Evolutionary conservation across 2,113 vertebrate genomes (phyloP).

Genomic region (Pantherophis guttatus): DNA sequence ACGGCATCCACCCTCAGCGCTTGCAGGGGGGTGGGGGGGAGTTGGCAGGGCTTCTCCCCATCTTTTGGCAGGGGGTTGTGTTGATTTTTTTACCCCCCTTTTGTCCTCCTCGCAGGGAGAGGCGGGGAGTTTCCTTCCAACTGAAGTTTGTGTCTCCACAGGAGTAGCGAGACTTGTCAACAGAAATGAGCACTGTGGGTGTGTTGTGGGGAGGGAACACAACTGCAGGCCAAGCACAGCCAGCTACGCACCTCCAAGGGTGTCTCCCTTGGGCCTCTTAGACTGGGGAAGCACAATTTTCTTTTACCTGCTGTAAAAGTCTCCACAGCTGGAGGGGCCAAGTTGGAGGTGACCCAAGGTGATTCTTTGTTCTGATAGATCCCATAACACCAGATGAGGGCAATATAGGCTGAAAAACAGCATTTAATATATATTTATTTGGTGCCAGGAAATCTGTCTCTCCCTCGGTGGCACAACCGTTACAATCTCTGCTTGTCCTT

Average conservation of each 20-base stretch:
- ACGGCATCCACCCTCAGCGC: neutral
- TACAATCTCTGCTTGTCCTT: neutral
- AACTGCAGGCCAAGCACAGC: neutral
- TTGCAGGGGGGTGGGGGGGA: neutral
- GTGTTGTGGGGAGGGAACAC: neutral
- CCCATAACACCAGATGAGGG: neutral
- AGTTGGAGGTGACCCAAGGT: neutral
- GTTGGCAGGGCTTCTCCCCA: neutral
- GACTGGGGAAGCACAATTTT: neutral
- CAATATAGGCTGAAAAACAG: neutral
- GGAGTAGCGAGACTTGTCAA: neutral
- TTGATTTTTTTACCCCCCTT: neutral
- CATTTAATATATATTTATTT: neutral
- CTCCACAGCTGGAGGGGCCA: neutral
- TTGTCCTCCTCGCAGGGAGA: neutral
- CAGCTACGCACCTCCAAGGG: neutral
- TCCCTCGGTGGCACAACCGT: neutral
- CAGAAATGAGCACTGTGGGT: neutral
- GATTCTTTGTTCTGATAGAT: neutral
- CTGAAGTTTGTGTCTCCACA: neutral
- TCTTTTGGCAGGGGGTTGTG: slow-evolving; percentile 35
- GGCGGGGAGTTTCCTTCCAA: neutral
- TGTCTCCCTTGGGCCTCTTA: neutral
- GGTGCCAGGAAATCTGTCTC: neutral
- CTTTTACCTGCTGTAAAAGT: neutral